These are phyloP conservation scores for Rhinella marina DNA, from an alignment of 2,797 vertebrate genomes.

Conservation along the genomic window DNA sequence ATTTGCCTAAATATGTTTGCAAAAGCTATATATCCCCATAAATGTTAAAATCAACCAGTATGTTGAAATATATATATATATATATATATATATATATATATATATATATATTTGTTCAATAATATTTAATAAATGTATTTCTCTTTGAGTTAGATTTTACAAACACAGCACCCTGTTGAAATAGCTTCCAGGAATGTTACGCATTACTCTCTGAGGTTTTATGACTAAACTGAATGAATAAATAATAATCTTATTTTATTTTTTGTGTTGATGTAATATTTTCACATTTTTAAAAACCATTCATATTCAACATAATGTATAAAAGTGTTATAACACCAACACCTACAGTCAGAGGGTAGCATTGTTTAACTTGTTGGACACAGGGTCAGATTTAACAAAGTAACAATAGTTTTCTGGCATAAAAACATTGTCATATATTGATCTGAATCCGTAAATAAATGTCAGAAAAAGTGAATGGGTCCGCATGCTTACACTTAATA, in stretches of 20 bases:
- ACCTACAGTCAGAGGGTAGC: no score
- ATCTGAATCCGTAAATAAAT: no score
- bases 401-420: no score
- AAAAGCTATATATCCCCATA: neutral
- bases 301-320: neutral
- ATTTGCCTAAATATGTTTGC: neutral
- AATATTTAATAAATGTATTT: constrained; percentile 29
- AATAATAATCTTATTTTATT: neutral
- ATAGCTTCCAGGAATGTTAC: neutral
- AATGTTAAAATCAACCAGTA: neutral
- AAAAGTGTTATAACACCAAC: no score
- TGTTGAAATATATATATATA: neutral
- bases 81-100: neutral
- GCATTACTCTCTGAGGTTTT: neutral
- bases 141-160: constrained; percentile 1
- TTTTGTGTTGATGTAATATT: neutral
- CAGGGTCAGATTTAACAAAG: no score
- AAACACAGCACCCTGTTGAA: neutral
- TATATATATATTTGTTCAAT: constrained; percentile 7
- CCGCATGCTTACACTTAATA: no score
- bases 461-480: no score
- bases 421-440: no score
- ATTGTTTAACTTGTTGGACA: no score
- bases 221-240: neutral
- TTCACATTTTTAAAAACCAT: neutral